These are phyloP conservation scores for Gymnoscopelus braueri DNA, from an alignment of 2,797 vertebrate species.

Conservation along the genomic window DNA sequence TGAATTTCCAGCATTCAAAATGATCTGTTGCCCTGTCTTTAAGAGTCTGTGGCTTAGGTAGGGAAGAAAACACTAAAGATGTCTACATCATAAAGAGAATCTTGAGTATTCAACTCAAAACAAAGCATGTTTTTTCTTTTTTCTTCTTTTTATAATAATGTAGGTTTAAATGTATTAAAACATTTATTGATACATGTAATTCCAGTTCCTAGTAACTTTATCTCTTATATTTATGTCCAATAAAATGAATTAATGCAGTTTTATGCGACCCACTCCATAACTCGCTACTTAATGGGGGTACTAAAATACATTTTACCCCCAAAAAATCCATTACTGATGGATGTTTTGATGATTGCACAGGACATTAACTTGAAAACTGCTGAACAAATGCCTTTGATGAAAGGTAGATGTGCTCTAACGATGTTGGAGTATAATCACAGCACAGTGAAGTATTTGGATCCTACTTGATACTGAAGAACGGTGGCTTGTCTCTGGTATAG, in stretches of 20 bases:
- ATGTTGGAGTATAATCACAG: slow-evolving; percentile 12
- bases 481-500: slow-evolving; percentile 91
- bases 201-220: background rate
- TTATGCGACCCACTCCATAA: slow-evolving; percentile 6
- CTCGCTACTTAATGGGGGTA: background rate
- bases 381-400: background rate
- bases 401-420: background rate
- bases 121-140: slow-evolving; percentile 2
- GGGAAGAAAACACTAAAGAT: no score
- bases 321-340: background rate
- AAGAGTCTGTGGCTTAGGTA: no score
- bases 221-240: slow-evolving; percentile 5
- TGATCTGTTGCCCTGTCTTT: no score
- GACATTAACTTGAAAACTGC: no score
- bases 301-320: background rate
- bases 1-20: no score
- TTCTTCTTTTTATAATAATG: slow-evolving; percentile 3
- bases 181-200: background rate
- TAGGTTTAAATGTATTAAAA: slow-evolving; percentile 16
- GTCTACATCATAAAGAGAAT: background rate
- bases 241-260: slow-evolving; percentile 20
- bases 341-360: background rate
- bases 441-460: slow-evolving; percentile 59
- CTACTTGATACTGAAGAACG: slow-evolving; percentile 97
- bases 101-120: slow-evolving; percentile 9